Evolutionary conservation across 2,888 invertebrate species (phyloP), one percentile per base, ranked within the genome.

Genomic region (Meteorus cinctellus): DNA sequence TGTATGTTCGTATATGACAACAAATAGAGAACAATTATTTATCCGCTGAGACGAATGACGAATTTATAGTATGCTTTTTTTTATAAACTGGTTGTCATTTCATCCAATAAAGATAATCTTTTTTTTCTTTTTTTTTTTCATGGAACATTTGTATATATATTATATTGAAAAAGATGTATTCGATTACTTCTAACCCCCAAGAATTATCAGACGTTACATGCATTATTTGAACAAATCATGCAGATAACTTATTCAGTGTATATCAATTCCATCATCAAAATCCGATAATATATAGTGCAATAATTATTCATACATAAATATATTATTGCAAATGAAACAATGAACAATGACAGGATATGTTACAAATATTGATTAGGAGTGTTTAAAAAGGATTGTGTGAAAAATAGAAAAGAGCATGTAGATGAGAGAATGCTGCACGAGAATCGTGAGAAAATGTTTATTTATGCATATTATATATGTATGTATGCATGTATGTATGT

Each of bases 171-270:
- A 19, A 55, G 19, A 55, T 6, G 55, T 24, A 8, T 55, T 55
- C 4, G 55, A 24, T 19, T 19, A 19, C 19, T 24, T 24, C 31
- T 51, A 6, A 65, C 24, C 31, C 72, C 51, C 36, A n/a, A 65
- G 51, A 55, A 29, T 29, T 19, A 59, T 72, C 10, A 31, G 48
- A 51, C 63, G 77, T 76, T 72, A 27, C 60, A 69, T 68, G 74
- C 74, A 74, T 27, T 41, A 73, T 75, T 62, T 73, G 72, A 72
- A 63, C 68, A 74, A 74, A 66, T 55, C 81, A 81, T 81, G 80
- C 81, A 80, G 59, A 79, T 75, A 71, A 77, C 72, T 76, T 78
- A 70, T 72, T 45, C 72, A 77, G 60, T 73, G 72, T 65, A 70
- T 69, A 71, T 77, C 60, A 76, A 69, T 77, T 76, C 76, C 75